Conservation (phyloP, 2,113 vertebrate genomes). For the Pongo abelii region DNA sequence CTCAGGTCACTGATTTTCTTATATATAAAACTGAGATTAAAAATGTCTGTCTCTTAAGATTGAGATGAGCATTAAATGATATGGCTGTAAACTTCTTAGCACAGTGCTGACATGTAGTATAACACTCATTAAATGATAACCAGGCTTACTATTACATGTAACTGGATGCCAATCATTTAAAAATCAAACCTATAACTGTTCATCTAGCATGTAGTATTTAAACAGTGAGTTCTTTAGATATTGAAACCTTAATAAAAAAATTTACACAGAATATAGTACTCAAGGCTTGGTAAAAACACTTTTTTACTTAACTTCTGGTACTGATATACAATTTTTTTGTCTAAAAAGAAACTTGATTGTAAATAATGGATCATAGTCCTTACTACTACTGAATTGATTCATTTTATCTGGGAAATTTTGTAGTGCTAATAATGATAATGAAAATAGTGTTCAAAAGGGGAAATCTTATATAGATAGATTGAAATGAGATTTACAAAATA, state of each 20-base stretch:
- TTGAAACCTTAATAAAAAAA: background rate
- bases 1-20: background rate
- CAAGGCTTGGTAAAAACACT: background rate
- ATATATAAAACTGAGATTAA: background rate
- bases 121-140: background rate
- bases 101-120: background rate
- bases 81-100: background rate
- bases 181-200: background rate
- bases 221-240: background rate
- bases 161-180: background rate
- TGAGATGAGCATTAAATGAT: background rate
- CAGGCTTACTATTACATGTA: background rate
- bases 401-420: background rate
- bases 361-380: background rate
- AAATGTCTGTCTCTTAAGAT: background rate
- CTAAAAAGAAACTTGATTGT: background rate
- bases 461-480: background rate
- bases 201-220: background rate
- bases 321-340: background rate
- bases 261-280: background rate
- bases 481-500: background rate
- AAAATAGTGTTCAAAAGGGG: background rate
- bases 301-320: background rate
- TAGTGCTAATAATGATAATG: background rate
- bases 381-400: background rate